Evolutionary conservation across 2,113 vertebrate genomes (phyloP), one percentile per base, ranked within the genome.

Genomic region (Tychaedon coryphoeus): DNA sequence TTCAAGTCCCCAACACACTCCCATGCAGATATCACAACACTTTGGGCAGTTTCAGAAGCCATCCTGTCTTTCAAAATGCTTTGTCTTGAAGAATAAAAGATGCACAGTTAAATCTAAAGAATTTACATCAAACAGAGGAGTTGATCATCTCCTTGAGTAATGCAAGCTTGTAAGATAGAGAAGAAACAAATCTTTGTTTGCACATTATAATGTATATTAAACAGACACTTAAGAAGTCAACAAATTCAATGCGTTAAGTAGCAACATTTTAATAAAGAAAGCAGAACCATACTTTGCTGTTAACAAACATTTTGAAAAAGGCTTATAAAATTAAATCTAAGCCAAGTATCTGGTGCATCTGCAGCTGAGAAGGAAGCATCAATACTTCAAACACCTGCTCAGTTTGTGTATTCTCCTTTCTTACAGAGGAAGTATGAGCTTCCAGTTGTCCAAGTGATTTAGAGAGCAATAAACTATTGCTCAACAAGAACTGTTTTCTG

Each of bases 311-410:
- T 96, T 95, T 92, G 93, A 78, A 91, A 90, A 89, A 87, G 93
- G 86, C 48, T 95, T 95, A 89, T 50, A 88, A 95, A 95, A 94
- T 92, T 34, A 65, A 69, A 75, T 60, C 77, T 65, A 73, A 88
- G 91, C 82, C 93, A 96, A 89, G 66, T 53, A 94, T 73, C 82
- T 77, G 76, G 62, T 60, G 78, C 91, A 97, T 96, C 95, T 97
- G 96, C 94, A 97, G 97, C 96, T 97, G 92, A 97, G 96, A 97
- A 97, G 96, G 91, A 97, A 96, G 94, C 93, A 93, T 95, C 92
- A 96, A 86, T 95, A 93, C 82, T 95, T 94, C 97, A 95, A 97
- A 96, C 97, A 97, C 95, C 97, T 96, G 95, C 92, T 92, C 95
- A 71, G 87, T 92, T 96, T 97, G 92, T 86, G 83, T 96, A 96